Percentiles rank a stretch among this genome's conserved stretches.
phyloP scores from a whole-genome alignment of 2,797 vertebrate genomes.

The Fratercula arctica region DNA sequence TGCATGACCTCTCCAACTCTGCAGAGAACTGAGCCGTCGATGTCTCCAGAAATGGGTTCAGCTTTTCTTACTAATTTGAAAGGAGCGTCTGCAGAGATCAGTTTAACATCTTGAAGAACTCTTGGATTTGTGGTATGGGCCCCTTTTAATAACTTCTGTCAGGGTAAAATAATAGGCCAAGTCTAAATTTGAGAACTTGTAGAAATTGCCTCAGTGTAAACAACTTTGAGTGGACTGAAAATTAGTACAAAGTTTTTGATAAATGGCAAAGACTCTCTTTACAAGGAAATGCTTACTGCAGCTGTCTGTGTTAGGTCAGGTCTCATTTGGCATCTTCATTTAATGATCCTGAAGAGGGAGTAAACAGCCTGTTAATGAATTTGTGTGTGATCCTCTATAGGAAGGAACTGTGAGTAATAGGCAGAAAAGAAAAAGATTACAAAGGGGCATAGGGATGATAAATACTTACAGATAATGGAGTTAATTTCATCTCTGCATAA shows the following conservation, averaged over 20 bases:
- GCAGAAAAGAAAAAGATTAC: neutral
- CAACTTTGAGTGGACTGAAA: neutral
- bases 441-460: neutral
- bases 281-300: conserved; percentile 24
- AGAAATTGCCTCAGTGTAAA: neutral
- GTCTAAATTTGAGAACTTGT: neutral
- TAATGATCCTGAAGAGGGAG: conserved; percentile 61
- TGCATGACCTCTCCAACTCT: accelerated
- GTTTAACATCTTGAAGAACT: neutral
- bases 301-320: conserved; percentile 30
- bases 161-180: neutral
- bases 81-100: neutral
- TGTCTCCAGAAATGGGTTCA: neutral
- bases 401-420: conserved; percentile 32
- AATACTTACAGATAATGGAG: neutral
- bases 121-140: neutral
- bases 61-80: neutral
- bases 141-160: neutral
- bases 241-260: conserved; percentile 9
- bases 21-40: accelerated
- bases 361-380: conserved; percentile 59
- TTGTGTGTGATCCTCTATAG: neutral
- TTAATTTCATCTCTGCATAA: neutral
- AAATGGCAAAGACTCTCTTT: neutral
- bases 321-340: conserved; percentile 56